These are phyloP conservation scores for Cyprinodon brontotheroides DNA, from an alignment of 2,113 vertebrate species.

Conservation along the genomic window DNA sequence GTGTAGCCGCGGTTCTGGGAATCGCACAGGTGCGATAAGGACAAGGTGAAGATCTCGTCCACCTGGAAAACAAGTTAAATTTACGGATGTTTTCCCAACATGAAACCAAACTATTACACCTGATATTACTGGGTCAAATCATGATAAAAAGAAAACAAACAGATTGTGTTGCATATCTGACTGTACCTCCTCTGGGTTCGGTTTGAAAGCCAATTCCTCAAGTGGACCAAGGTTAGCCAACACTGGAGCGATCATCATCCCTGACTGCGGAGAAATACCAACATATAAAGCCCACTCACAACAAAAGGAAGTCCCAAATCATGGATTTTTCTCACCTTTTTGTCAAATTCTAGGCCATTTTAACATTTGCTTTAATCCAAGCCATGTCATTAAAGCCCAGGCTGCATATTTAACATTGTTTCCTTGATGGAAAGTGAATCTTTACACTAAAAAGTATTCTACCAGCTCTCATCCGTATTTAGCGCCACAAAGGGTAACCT, in stretches of 20 bases:
- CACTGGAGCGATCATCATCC: slow-evolving; percentile 84
- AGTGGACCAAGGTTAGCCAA: slow-evolving; percentile 87
- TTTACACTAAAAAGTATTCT: background rate
- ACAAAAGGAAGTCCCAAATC: background rate
- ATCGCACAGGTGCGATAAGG: slow-evolving; percentile 83
- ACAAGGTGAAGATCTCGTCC: slow-evolving; percentile 87
- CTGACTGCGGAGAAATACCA: slow-evolving; percentile 67
- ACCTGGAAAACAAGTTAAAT: slow-evolving; percentile 77
- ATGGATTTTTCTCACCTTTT: background rate
- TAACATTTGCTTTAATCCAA: background rate
- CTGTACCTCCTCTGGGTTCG: slow-evolving; percentile 87
- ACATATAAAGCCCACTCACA: background rate
- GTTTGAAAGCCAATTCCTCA: slow-evolving; percentile 82
- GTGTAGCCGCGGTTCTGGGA: slow-evolving; percentile 88
- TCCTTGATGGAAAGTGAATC: background rate
- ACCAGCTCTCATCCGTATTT: background rate
- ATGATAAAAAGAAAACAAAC: background rate
- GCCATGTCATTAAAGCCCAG: too few species aligned
- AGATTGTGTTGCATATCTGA: background rate
- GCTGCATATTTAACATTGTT: background rate
- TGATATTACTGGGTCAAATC: too few species aligned
- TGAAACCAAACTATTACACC: too few species aligned
- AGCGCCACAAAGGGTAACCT: too few species aligned
- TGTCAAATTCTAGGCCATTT: background rate
- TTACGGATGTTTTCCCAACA: background rate